Percentiles rank a stretch among this genome's conserved stretches.
Evolutionary conservation across 1,140 invertebrate genomes (phyloP).

Genomic region (Cyrtorhinus lividipennis): DNA sequence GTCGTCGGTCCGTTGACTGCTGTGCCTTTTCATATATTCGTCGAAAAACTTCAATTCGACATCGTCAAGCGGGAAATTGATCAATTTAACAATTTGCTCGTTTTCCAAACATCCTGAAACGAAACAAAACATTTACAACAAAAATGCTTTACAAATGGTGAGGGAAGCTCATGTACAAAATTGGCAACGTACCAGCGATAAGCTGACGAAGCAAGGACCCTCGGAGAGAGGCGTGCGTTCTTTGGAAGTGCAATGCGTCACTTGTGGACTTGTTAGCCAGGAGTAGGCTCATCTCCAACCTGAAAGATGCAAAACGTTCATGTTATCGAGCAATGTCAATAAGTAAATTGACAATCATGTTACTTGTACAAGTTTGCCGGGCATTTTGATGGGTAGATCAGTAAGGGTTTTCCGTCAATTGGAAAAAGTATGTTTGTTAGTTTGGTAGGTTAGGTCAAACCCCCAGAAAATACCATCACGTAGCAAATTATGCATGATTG

Average conservation of each 20-base stretch:
- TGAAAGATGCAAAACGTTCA: background rate
- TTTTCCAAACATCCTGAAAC: background rate
- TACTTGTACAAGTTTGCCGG: too few relatives aligned
- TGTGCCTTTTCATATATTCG: background rate
- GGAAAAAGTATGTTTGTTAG: background rate
- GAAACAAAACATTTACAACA: background rate
- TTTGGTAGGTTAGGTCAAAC: too few relatives aligned
- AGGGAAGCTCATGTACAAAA: background rate
- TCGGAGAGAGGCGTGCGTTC: background rate
- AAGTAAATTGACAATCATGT: background rate
- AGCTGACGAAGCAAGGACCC: background rate
- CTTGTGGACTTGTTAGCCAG: background rate
- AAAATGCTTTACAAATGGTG: too few relatives aligned
- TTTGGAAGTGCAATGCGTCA: background rate
- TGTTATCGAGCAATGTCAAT: background rate
- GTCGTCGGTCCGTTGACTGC: background rate
- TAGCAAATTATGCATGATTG: background rate
- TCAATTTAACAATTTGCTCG: background rate
- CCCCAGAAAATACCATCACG: background rate
- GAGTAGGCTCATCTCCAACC: background rate
- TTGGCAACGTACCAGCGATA: background rate
- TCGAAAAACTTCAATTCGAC: background rate
- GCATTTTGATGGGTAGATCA: too few relatives aligned
- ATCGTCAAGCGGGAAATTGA: background rate
- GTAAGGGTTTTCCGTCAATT: too few relatives aligned